Evolutionary conservation across 2,888 invertebrate genomes (phyloP).

Genomic region (Dendrolimus pini): DNA sequence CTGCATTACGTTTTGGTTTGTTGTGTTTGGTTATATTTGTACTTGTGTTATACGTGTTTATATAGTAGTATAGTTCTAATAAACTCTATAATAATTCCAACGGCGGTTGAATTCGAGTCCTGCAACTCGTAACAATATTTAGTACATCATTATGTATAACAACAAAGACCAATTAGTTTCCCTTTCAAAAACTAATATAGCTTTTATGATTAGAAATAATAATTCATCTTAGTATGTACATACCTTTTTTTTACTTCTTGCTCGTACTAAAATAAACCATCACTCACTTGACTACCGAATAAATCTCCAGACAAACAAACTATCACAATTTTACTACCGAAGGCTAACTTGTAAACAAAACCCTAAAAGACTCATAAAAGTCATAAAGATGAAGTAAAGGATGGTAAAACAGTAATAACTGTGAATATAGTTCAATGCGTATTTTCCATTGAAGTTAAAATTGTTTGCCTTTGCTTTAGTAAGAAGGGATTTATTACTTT

Average conservation of each 20-base stretch:
- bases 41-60: too few relatives aligned
- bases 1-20: too few relatives aligned
- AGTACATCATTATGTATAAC: too few relatives aligned
- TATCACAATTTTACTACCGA: background rate
- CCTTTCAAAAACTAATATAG: too few relatives aligned
- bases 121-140: too few relatives aligned
- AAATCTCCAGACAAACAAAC: background rate
- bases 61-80: too few relatives aligned
- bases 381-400: background rate
- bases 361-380: background rate
- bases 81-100: too few relatives aligned
- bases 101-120: too few relatives aligned
- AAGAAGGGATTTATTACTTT: background rate
- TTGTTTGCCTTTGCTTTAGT: background rate
- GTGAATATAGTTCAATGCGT: background rate
- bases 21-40: too few relatives aligned
- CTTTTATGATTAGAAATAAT: too few relatives aligned
- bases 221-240: background rate
- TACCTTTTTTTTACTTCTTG: background rate
- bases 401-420: background rate
- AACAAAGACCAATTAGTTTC: too few relatives aligned
- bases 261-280: background rate
- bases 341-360: background rate
- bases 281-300: background rate
- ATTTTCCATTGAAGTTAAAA: background rate